These are phyloP conservation scores for Ctenopoma kingsleyae DNA, from an alignment of 2,797 vertebrate genomes.

Conservation along the genomic window DNA sequence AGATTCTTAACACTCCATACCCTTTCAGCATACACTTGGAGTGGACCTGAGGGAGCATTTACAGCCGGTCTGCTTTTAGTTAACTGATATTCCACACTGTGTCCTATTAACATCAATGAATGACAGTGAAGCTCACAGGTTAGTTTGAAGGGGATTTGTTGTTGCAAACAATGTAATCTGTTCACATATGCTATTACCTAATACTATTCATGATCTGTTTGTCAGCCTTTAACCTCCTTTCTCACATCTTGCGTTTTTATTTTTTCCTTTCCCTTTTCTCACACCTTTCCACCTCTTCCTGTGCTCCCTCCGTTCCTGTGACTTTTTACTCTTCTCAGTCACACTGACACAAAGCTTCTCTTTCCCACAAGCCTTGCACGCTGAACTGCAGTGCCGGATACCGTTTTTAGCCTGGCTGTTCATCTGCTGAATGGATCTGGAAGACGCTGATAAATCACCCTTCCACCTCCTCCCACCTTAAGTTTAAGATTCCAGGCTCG, in stretches of 20 bases:
- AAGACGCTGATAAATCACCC: slow-evolving; percentile 43
- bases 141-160: slow-evolving; percentile 23
- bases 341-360: slow-evolving; percentile 51
- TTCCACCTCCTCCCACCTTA: slow-evolving; percentile 51
- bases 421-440: slow-evolving; percentile 52
- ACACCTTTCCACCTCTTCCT: slow-evolving; percentile 27
- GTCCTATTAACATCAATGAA: slow-evolving; percentile 60
- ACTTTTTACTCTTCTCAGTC: slow-evolving; percentile 69
- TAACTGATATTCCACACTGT: slow-evolving; percentile 59
- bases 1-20: slow-evolving; percentile 28
- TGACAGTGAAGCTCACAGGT: slow-evolving; percentile 29
- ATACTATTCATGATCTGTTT: slow-evolving; percentile 22
- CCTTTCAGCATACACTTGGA: slow-evolving; percentile 1
- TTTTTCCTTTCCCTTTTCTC: background rate
- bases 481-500: slow-evolving; percentile 63
- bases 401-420: slow-evolving; percentile 70
- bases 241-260: slow-evolving; percentile 22
- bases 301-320: slow-evolving; percentile 57
- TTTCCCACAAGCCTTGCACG: slow-evolving; percentile 63
- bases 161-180: background rate
- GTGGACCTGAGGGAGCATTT: slow-evolving; percentile 55
- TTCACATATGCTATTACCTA: slow-evolving; percentile 13
- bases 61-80: slow-evolving; percentile 60
- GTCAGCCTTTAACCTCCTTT: slow-evolving; percentile 25
- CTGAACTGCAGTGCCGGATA: slow-evolving; percentile 52